A percentile compares a stretch with the other conserved stretches of the same genome.
Evolutionary conservation across 2,888 invertebrate species (phyloP).

Genomic region (Alviniconcha strummeri): DNA sequence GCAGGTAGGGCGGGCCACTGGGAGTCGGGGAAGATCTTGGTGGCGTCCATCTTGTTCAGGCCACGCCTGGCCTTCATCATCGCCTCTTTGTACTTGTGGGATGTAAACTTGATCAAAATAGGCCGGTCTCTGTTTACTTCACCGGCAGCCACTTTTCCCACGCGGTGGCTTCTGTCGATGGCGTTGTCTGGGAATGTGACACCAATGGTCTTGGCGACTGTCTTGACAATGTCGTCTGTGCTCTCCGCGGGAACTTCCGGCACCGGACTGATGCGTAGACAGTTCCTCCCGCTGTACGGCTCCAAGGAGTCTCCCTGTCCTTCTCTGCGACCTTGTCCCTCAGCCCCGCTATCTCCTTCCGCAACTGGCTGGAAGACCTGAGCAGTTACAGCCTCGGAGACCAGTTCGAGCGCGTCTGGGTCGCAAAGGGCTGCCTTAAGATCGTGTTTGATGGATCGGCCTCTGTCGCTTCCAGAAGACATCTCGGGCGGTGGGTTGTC

Average conservation of each 20-base stretch:
- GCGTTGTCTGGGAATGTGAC: background rate
- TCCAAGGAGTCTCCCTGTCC: conserved; percentile 3
- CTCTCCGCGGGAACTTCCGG: background rate
- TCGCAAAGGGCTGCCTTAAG: background rate
- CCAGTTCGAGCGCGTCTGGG: background rate
- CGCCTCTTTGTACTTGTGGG: background rate
- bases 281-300: background rate
- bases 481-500: background rate
- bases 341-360: background rate
- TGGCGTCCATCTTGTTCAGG: background rate
- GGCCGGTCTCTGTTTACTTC: background rate
- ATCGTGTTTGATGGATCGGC: background rate
- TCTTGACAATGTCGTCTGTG: background rate
- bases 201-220: background rate
- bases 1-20: background rate
- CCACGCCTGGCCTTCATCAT: background rate
- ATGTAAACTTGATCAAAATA: conserved; percentile 3
- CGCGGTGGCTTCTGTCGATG: background rate
- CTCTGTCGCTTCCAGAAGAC: background rate
- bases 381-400: conserved; percentile 14
- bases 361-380: background rate
- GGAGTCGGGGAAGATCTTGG: background rate
- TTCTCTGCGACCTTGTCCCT: background rate
- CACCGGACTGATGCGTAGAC: background rate
- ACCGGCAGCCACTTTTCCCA: too few species aligned